Percentiles rank a stretch among this genome's conserved stretches.
phyloP scores from a whole-genome alignment of 2,888 invertebrate genomes.

The Polia nebulosa region DNA sequence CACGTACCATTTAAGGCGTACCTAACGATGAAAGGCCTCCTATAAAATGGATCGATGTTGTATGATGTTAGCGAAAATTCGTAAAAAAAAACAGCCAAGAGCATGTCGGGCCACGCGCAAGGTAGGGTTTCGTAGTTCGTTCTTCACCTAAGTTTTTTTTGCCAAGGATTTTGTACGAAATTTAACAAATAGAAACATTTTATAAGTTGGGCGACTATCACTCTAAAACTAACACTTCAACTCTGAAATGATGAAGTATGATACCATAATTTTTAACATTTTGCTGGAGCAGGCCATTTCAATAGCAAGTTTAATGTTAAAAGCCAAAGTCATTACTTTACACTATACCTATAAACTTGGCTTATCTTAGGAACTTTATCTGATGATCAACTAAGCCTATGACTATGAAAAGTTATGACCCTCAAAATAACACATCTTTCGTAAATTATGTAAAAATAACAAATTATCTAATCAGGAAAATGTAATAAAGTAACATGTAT shows the following conservation, averaged over 20 bases:
- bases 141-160: too few relatives aligned
- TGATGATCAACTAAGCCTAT: neutral
- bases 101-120: too few relatives aligned
- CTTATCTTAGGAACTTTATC: neutral
- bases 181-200: too few relatives aligned
- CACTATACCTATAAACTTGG: neutral
- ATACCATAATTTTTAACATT: neutral
- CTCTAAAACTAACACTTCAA: too few relatives aligned
- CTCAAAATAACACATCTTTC: neutral
- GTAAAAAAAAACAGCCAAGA: too few relatives aligned
- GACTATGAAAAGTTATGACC: neutral
- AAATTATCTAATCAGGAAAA: slow-evolving; percentile 30
- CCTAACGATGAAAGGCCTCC: too few relatives aligned
- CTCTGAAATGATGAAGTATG: neutral
- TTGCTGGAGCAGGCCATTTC: neutral
- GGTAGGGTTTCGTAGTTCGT: too few relatives aligned
- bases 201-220: too few relatives aligned
- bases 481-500: slow-evolving; percentile 24
- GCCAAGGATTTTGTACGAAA: too few relatives aligned
- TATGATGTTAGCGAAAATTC: too few relatives aligned
- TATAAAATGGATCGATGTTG: too few relatives aligned
- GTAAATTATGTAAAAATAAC: slow-evolving; percentile 23
- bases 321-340: neutral
- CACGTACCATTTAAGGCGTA: too few relatives aligned
- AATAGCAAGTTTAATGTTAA: neutral